Evolutionary conservation across 2,113 vertebrate genomes (phyloP), one percentile per base, ranked within the genome.

Genomic region (Eurystomus gularis): DNA sequence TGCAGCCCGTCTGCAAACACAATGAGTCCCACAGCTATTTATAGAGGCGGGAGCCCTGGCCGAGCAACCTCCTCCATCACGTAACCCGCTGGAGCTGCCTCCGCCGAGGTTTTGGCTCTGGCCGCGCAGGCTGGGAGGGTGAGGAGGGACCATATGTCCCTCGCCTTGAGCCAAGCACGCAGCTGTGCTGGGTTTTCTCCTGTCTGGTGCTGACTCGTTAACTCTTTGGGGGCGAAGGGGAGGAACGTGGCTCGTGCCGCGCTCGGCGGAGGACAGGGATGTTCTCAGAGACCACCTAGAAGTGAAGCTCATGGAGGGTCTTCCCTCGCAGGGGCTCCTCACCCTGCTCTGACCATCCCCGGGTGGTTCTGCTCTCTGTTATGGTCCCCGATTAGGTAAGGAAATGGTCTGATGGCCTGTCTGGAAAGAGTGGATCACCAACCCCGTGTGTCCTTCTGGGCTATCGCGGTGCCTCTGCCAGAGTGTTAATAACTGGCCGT

Each of bases 241-340:
- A 29, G 78, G 28, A 65, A 49, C n/a, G n/a, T n/a, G n/a, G n/a
- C n/a, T n/a, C n/a, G n/a, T n/a, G n/a, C n/a, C n/a, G n/a, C n/a
- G n/a, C n/a, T n/a, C 33, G 37, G 57, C 4, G 2, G 11, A 17
- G 20, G 42, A 14, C 8, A 23, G 68, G 60, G 82, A 8, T 9
- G 66, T 29, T 58, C 37, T 40, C 23, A 11, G 17, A n/a, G 54
- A 18, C 24, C 23, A 24, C n/a, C 71, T 42, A 19, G 37, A 13
- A 33, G 58, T 1, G 51, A 64, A 37, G 6, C 6, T 28, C 2
- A 0, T 3, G 46, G 9, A 26, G 35, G 29, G 26, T 8, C 11
- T 57, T 24, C 18, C 26, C 37, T 58, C 23, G 23, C 23, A 5
- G 37, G 71, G 48, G 40, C 21, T 35, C 33, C 71, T 48, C 40